Base-by-base conservation (phyloP, 2,113 vertebrate species). In the Lagopus leucura region DNA sequence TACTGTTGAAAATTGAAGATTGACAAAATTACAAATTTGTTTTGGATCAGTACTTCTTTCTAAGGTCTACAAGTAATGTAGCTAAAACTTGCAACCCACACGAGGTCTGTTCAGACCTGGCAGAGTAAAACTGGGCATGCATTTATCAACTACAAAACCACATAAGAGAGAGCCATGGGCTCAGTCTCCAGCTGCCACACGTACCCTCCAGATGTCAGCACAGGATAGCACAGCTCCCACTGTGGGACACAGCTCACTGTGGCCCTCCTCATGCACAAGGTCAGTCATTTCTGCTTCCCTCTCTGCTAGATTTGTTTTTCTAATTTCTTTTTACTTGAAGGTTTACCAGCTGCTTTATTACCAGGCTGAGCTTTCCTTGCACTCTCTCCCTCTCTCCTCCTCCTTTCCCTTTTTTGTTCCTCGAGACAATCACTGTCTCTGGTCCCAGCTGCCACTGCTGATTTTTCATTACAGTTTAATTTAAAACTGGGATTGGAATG, bases 381-480 rank as follows among this genome's bases (percentile, higher is more conserved):
- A 78, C 94, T 93, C 96, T 97, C 94, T 97, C 95, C 90, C 94
- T 82, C 94, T 97, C 95, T 95, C 86, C 88, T 94, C 88, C 94
- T 93, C 93, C 88, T 82, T 95, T 82, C 88, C 87, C 78, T 87
- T 97, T 96, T 98, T 97, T 98, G 96, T 97, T 98, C 92, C 95
- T 97, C 90, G 84, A 98, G 97, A 98, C 98, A 98, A 98, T 98
- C 97, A 96, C 97, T 97, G 97, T 97, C 97, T 98, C 97, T 95
- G 98, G 98, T 98, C 98, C 98, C 98, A 98, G 97, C 98, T 98
- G 98, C 98, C 98, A 98, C 96, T 96, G 98, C 98, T 98, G 98
- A 98, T 98, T 98, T 98, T 98, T 98, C 98, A 98, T 98, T 98
- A 98, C 98, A 97, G 97, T 98, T 98, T 98, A 98, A 98, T 98